phyloP scores from a whole-genome alignment of 2,113 vertebrate genomes.

The Dendropsophus ebraccatus region DNA sequence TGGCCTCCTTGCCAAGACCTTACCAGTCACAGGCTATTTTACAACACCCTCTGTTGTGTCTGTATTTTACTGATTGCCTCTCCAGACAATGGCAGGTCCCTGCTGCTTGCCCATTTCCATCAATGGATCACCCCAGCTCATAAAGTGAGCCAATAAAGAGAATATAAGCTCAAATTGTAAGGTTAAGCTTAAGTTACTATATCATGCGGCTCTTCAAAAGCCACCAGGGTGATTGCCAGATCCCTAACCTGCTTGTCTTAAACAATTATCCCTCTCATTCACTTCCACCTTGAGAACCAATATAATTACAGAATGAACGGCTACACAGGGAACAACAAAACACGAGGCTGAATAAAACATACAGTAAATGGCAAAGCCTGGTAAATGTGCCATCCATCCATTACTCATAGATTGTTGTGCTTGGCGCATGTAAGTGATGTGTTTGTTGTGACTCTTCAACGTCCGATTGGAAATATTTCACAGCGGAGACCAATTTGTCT shows the following conservation, averaged over 20 bases:
- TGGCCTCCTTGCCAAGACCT: too few relatives aligned
- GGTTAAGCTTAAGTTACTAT: background rate
- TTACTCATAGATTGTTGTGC: slow-evolving; percentile 4
- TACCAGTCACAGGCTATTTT: too few relatives aligned
- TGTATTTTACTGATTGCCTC: background rate
- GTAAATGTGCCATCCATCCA: slow-evolving; percentile 23
- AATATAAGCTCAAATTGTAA: background rate
- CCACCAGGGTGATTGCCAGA: background rate
- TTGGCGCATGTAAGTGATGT: slow-evolving; percentile 22
- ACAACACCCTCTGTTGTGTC: background rate
- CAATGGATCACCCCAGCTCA: background rate
- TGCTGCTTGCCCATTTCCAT: background rate
- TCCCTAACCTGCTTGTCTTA: slow-evolving; percentile 15
- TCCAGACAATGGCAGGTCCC: background rate
- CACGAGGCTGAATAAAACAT: slow-evolving; percentile 12
- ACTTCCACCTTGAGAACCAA: slow-evolving; percentile 23
- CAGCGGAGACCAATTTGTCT: slow-evolving; percentile 41
- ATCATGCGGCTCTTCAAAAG: background rate
- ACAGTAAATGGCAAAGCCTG: slow-evolving; percentile 14
- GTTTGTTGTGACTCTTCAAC: slow-evolving; percentile 28
- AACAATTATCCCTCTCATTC: slow-evolving; percentile 23
- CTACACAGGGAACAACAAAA: slow-evolving; percentile 46
- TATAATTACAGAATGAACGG: slow-evolving; percentile 41
- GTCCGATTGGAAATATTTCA: slow-evolving; percentile 39
- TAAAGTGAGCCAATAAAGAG: background rate